phyloP scores from a whole-genome alignment of 2,888 invertebrate genomes.

The Blastobasis adustella region DNA sequence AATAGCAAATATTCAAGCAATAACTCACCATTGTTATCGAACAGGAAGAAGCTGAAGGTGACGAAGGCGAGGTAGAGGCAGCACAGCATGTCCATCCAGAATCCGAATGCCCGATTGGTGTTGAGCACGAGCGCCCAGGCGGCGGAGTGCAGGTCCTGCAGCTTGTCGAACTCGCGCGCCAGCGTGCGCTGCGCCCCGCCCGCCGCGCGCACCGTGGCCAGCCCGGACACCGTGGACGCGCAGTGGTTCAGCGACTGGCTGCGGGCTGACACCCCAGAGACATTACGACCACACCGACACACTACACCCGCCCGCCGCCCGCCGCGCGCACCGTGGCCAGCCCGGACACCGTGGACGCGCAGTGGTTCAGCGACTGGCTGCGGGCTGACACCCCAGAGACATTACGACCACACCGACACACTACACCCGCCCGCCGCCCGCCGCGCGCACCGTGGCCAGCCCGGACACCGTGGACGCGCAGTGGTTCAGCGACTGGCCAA shows the following conservation, averaged over 20 bases:
- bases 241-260: slow-evolving; percentile 91
- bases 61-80: slow-evolving; percentile 73
- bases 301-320: no score
- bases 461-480: no score
- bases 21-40: slow-evolving; percentile 42
- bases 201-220: slow-evolving; percentile 87
- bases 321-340: no score
- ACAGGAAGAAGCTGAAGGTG: slow-evolving; percentile 80
- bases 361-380: no score
- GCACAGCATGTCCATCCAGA: slow-evolving; percentile 75
- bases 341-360: no score
- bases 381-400: no score
- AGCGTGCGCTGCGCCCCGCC: slow-evolving; percentile 79
- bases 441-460: no score
- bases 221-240: slow-evolving; percentile 85
- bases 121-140: slow-evolving; percentile 67
- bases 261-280: slow-evolving; percentile 71
- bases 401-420: no score
- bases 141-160: slow-evolving; percentile 76
- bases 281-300: no score
- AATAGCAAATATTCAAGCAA: no score
- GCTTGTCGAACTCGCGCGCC: slow-evolving; percentile 80
- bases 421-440: no score
- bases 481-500: no score
- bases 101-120: slow-evolving; percentile 67